phyloP scores from a whole-genome alignment of 1,140 invertebrate genomes.

The Tyrophagus putrescentiae region DNA sequence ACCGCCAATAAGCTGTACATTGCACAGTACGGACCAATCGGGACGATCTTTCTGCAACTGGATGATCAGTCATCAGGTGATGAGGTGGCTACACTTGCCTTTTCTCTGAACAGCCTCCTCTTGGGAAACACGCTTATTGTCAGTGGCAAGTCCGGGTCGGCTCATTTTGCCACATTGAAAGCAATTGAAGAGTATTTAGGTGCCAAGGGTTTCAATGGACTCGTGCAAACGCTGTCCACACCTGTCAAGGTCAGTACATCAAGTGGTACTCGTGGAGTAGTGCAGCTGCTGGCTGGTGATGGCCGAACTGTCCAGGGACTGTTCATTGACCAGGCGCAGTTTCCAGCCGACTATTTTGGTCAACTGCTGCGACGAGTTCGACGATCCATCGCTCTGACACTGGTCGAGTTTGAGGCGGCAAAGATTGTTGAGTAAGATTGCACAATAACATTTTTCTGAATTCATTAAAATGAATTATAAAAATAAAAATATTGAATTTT shows the following conservation, averaged over 20 bases:
- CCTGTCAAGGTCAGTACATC: too few species aligned
- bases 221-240: too few species aligned
- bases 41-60: background rate
- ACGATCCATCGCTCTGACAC: background rate
- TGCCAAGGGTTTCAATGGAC: background rate
- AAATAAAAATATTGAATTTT: too few species aligned
- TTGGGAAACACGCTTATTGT: background rate
- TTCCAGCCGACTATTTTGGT: background rate
- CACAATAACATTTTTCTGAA: too few species aligned
- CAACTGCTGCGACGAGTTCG: background rate
- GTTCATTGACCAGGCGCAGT: constrained; percentile 1
- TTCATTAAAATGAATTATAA: too few species aligned
- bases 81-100: background rate
- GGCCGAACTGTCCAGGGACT: background rate
- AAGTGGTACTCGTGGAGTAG: background rate
- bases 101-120: background rate
- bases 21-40: background rate
- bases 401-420: background rate
- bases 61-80: background rate
- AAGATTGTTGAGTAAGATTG: background rate
- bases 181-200: background rate
- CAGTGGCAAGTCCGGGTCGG: background rate
- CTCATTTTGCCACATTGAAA: background rate
- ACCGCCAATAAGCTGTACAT: background rate
- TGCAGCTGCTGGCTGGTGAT: background rate